Percentiles rank a stretch among this genome's conserved stretches.
These are phyloP conservation scores for Scartelaos histophorus DNA, from an alignment of 2,113 vertebrate species.

Conservation along the genomic window DNA sequence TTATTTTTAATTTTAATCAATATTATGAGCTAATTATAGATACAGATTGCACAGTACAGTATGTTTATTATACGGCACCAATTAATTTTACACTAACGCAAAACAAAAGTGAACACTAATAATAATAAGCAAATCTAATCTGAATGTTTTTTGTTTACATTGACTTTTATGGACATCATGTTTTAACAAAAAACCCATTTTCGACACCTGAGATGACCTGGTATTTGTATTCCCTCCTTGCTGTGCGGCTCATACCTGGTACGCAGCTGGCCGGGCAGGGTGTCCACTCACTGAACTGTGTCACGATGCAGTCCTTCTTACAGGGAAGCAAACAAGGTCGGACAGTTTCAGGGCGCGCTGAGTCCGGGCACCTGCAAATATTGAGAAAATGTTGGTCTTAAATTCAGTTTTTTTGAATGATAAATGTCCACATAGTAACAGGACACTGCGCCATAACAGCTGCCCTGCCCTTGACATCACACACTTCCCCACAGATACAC, in stretches of 20 bases:
- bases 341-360: conserved; percentile 78
- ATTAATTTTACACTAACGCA: no score
- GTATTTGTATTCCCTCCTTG: neutral
- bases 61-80: no score
- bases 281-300: conserved; percentile 95
- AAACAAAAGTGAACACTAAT: no score
- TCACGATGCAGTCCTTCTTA: conserved; percentile 89
- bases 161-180: neutral
- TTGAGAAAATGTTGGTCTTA: conserved; percentile 28
- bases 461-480: conserved; percentile 59
- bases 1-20: no score
- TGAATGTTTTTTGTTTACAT: neutral
- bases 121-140: no score
- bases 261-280: conserved; percentile 83
- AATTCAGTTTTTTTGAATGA: conserved; percentile 43
- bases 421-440: conserved; percentile 28
- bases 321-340: conserved; percentile 86
- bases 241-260: conserved; percentile 74
- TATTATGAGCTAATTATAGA: no score
- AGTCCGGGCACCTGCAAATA: conserved; percentile 86
- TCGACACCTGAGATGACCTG: neutral
- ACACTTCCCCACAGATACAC: conserved; percentile 42
- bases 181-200: neutral
- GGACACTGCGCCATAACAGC: conserved; percentile 45
- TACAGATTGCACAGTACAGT: no score